Base-by-base conservation (phyloP, 2,113 vertebrate genomes). In the Paedocypris sp. region DNA sequence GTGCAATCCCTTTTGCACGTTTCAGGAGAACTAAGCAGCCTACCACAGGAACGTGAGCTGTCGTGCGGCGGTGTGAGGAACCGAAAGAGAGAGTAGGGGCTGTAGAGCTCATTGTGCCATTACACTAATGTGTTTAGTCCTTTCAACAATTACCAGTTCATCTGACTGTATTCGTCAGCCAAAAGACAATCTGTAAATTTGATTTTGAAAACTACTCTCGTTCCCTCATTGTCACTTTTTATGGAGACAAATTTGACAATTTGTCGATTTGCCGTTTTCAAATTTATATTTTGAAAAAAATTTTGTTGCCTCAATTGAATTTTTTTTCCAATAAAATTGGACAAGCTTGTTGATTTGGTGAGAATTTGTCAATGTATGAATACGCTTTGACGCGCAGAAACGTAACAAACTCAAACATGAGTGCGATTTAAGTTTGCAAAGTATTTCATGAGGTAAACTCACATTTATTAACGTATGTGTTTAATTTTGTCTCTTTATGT, bases 1-100 rank as follows among this genome's bases (percentile, higher is more conserved):
- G 56, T 60, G 15, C 70, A 79, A 79, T 77, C 73, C 62, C 58
- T 32, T 56, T 29, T 5, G 62, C 75, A 74, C 28, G 60, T 69
- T 80, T 66, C 61, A 59, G 33, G 19, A 46, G 6, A 29, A 46
- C 54, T 56, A 66, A 65, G 6, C 47, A 25, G 66, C 64, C 45
- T 47, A 1, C 36, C 58, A 4, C 6, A 63, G 39, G 33, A 71
- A 38, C 46, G 48, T 42, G 60, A 69, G 51, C 42, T 29, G 53
- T 20, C 46, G 33, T 56, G 32, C n/a, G n/a, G n/a, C n/a, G n/a
- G n/a, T n/a, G n/a, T n/a, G n/a, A n/a, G n/a, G n/a, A n/a, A n/a
- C n/a, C n/a, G n/a, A 54, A 62, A 39, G 29, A 64, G 43, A 19
- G 41, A 49, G 47, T 36, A 58, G 28, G 20, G 59, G 42, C 38